Base-by-base conservation (phyloP, 1,140 invertebrate genomes). In the Halyomorpha halys region DNA sequence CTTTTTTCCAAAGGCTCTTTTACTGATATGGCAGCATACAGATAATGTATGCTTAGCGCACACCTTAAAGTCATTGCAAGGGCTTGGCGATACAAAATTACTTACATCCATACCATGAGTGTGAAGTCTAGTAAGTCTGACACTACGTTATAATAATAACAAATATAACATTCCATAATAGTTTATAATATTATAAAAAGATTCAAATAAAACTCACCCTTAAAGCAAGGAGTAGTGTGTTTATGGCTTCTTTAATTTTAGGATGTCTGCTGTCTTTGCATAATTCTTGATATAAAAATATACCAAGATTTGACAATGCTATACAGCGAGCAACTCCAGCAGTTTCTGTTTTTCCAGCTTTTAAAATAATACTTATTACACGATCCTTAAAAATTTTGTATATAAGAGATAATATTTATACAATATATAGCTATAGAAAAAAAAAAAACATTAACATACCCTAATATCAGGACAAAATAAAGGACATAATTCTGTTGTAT, bases 281-380 rank as follows among this genome's bases (percentile, higher is more conserved):
- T 1, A 91, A 74, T 73, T 91, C 86, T 73, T 86, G 80, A 69
- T 91, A 89, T 25, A 91, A 76, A 77, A 87, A 94, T 71, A 93
- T 87, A 9, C 90, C 89, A 51, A 98, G 81, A 66, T 89, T 87
- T 49, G 89, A 91, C 3, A 97, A 78, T 19, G 92, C 91, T 66
- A 95, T 86, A 72, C 90, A 95, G 63, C 93, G 83, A 19, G 93
- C 94, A 70, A 89, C 81, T 39, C 89, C 90, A 49, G 89, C 87
- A 64, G 90, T 90, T 77, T 98, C 94, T 30, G 85, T 79, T 64
- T 90, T 87, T 59, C 91, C 93, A 70, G 87, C 86, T 71, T 87
- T 83, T 60, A 97, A 77, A 61, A 97, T 78, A 69, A 94, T 89
- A 72, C 86, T 87, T 45, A 96, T 78, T 64, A 96, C 85, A 72